These are phyloP conservation scores for Glossosoma conforme DNA, from an alignment of 1,140 invertebrate species.

Conservation along the genomic window DNA sequence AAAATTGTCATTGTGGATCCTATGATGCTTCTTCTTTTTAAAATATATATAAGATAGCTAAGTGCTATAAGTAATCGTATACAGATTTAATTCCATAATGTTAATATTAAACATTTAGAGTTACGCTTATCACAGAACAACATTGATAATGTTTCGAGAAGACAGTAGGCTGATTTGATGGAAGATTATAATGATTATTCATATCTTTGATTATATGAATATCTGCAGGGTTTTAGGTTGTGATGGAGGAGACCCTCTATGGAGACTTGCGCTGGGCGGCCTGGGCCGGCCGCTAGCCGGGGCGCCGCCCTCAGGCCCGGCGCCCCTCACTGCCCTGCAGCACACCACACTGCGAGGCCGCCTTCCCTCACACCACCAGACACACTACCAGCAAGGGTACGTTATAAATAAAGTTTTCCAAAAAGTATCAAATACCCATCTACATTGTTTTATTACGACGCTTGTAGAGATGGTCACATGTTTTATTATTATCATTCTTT, in stretches of 20 bases:
- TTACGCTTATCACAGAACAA: no score
- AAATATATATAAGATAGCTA: no score
- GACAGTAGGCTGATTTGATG: no score
- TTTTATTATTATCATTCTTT: constrained; percentile 7
- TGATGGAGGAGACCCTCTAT: constrained; percentile 25
- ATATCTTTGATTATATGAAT: no score
- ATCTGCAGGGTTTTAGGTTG: constrained; percentile 22
- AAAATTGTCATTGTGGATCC: no score
- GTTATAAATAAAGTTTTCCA: neutral
- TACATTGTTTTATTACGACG: neutral
- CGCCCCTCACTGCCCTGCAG: constrained; percentile 16
- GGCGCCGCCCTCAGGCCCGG: constrained; percentile 2
- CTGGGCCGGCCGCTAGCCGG: constrained; percentile 11
- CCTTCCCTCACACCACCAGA: constrained; percentile 7
- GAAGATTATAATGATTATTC: no score
- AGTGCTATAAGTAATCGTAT: no score
- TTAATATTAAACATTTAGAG: no score
- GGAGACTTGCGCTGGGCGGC: constrained; percentile 22
- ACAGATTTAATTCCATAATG: no score
- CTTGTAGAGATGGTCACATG: neutral
- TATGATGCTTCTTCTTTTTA: no score
- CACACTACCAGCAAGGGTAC: constrained; percentile 28
- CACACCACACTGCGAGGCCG: constrained; percentile 21
- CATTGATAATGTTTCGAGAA: no score
- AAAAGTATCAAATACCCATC: neutral